Base-by-base conservation (phyloP, 2,888 invertebrate species). In the Cosmia trapezina region DNA sequence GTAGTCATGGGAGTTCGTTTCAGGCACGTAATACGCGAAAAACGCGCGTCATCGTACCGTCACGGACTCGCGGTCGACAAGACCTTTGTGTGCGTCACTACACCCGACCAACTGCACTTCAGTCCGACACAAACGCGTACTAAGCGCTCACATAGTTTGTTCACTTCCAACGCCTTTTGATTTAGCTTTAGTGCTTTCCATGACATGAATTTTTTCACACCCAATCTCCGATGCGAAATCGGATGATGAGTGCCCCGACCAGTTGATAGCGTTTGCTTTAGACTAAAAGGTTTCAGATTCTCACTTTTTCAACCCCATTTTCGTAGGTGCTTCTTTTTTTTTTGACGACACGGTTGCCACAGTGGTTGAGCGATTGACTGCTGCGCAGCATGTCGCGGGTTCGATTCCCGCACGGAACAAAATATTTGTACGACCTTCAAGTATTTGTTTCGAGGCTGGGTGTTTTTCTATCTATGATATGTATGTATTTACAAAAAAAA, bases 41-140 rank as follows among this genome's bases (percentile, higher is more conserved):
- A 83, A 80, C 71, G 53, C 70, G 60, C 84, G 85, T 89, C 88
- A 89, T 85, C 84, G 76, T 83, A 85, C 80, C 71, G 68, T 64
- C 60, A 70, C 53, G 79, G 75, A 17, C 22, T 33, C 43, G 54
- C 22, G 49, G 49, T 28, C 19, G n/a, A 68, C 76, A 53, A 82
- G 76, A 77, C 73, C 84, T 87, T 85, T 87, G 86, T 87, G 83
- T 65, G 69, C 65, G 54, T 49, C 62, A 69, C 77, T 84, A 76
- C 66, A 63, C 45, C 61, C 75, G 33, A 57, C 80, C 78, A 70
- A 69, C 72, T 57, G 56, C 80, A 66, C 83, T 75, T 45, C 70
- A 76, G 68, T 74, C 43, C 56, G 37, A 71, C 53, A 73, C 62
- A 84, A 84, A 83, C 78, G 77, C 61, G 47, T 73, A 73, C 68